Conservation (phyloP, 2,797 vertebrate genomes). For the Anisognathus igniventris region DNA sequence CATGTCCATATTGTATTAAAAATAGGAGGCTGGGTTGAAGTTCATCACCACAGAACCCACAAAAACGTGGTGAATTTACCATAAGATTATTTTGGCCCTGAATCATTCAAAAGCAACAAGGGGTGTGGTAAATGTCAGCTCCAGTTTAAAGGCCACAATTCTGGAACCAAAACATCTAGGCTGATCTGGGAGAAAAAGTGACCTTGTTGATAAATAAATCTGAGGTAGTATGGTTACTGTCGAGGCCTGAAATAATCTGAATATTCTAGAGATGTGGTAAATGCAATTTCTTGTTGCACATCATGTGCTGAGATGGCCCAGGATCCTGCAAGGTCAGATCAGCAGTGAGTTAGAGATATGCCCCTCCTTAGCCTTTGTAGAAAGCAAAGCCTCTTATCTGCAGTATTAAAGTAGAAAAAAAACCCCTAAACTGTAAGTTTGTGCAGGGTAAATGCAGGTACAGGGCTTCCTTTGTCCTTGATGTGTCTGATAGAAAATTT, state of each 20-base stretch:
- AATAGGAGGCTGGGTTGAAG: not conserved
- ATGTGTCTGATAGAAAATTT: not conserved
- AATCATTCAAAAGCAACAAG: not conserved
- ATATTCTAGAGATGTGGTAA: not conserved
- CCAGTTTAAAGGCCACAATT: not conserved
- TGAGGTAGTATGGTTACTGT: not conserved
- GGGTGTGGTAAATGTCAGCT: not conserved
- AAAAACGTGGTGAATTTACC: not conserved
- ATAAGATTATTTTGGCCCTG: not conserved
- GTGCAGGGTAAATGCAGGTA: not conserved
- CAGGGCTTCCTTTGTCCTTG: not conserved
- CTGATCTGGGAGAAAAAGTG: not conserved
- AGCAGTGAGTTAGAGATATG: not conserved
- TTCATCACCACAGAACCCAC: not conserved
- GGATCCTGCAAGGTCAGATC: not conserved
- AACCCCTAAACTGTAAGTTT: not conserved
- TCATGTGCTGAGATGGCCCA: not conserved
- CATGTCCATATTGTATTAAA: not conserved
- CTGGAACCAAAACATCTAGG: not conserved
- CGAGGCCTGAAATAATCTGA: not conserved
- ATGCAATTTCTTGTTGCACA: not conserved
- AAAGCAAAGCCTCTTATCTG: not conserved
- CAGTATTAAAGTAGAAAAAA: not conserved
- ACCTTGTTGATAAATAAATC: not conserved
- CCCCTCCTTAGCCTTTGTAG: not conserved